These are phyloP conservation scores for Luscinia luscinia DNA, from an alignment of 2,797 vertebrate genomes.

Conservation along the genomic window DNA sequence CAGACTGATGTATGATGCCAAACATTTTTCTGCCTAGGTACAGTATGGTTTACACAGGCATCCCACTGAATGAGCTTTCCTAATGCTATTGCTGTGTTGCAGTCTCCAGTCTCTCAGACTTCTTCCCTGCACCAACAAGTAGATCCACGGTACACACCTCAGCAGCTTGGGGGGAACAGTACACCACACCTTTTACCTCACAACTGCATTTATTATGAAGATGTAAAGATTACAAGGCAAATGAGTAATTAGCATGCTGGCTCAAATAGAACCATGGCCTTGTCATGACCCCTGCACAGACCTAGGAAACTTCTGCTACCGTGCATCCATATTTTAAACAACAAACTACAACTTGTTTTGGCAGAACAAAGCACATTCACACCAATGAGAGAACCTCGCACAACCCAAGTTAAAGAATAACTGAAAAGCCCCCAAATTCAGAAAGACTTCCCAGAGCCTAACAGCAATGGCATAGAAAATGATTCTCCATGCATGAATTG, in stretches of 20 bases:
- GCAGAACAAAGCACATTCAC: neutral
- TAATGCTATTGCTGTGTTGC: neutral
- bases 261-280: neutral
- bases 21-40: neutral
- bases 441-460: neutral
- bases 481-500: neutral
- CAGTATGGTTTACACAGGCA: neutral
- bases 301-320: neutral
- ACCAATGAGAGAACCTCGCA: rapidly evolving
- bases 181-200: neutral
- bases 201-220: neutral
- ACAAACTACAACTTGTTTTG: neutral
- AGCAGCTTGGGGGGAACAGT: neutral
- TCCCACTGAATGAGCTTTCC: neutral
- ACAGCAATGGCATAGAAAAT: neutral
- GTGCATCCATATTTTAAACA: neutral
- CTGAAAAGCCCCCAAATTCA: neutral
- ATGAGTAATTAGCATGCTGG: neutral
- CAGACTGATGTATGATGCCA: neutral
- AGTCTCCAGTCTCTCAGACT: neutral
- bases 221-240: neutral
- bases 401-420: neutral
- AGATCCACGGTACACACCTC: neutral
- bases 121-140: neutral
- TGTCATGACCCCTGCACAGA: rapidly evolving